Evolutionary conservation across 2,113 vertebrate genomes (phyloP), one percentile per base, ranked within the genome.

Genomic region (Rostratula benghalensis): DNA sequence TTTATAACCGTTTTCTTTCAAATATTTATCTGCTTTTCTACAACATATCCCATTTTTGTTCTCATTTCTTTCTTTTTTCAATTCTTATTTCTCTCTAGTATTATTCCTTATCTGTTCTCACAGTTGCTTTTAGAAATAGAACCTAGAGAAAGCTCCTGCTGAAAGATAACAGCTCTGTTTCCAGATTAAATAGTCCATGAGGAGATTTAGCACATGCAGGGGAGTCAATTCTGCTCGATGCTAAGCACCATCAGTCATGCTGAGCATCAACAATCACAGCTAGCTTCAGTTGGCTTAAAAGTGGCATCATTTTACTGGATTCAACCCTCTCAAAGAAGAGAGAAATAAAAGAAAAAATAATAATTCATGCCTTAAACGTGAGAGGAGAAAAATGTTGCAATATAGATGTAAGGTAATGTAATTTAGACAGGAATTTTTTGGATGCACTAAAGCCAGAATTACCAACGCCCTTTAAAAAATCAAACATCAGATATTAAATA

Each of bases 111-210:
- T 95, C 93, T 92, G 60, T 82, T 94, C 60, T 81, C 13, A 3
- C 91, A 95, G 91, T 88, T 93, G 67, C 77, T 94, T 83, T 95
- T 71, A 87, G 77, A 94, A 96, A 91, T 23, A 35, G 37, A 83
- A 90, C 57, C 39, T 84, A 87, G 59, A 53, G 75, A 88, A 96
- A 94, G 64, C 37, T 89, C 80, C 35, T 19, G 28, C 64, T 82
- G 69, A 79, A 95, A 95, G 87, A 95, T 94, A 95, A 92, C 71
- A 75, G 61, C 73, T 90, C 61, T 93, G 91, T 89, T 94, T 92
- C 87, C 89, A 90, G 79, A 91, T 91, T 87, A 94, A 94, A 90
- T 30, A 90, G 76, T 76, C 74, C 56, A 83, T 56, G 56, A 89
- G 87, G 91, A 93, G 67, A 95, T 87, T 80, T 83, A 84, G 39